These are phyloP conservation scores for Budorcas taxicolor DNA, from an alignment of 2,113 vertebrate species.

Conservation along the genomic window DNA sequence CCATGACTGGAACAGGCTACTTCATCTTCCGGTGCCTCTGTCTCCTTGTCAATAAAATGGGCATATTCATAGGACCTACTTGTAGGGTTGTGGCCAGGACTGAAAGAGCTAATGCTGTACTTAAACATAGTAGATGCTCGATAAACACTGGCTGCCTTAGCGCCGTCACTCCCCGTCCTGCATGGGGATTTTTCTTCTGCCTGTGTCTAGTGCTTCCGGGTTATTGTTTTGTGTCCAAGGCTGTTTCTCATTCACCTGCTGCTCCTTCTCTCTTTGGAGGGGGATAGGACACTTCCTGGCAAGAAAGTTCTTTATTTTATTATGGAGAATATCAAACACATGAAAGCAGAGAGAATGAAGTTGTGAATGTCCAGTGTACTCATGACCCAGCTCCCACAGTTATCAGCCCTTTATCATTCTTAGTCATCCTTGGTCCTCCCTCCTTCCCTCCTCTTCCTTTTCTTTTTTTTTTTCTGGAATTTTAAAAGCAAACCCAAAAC, in stretches of 20 bases:
- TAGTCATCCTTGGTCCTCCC: not conserved
- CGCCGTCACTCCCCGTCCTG: fast-evolving
- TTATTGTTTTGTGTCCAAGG: not conserved
- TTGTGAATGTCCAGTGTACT: not conserved
- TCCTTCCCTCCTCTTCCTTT: not conserved
- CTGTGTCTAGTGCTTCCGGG: not conserved
- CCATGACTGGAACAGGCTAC: not conserved
- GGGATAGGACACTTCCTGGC: no score
- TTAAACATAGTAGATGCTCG: not conserved
- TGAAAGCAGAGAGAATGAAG: not conserved
- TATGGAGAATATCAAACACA: not conserved
- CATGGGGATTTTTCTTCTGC: not conserved
- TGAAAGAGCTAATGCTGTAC: not conserved
- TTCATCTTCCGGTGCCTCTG: not conserved
- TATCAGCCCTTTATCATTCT: not conserved
- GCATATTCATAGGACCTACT: not conserved
- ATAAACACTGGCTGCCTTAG: not conserved
- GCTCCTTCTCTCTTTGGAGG: not conserved
- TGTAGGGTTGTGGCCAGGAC: not conserved
- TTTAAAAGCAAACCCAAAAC: not conserved
- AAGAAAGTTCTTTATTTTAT: not conserved
- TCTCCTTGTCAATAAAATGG: not conserved
- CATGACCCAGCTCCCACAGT: no score
- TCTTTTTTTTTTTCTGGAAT: not conserved
- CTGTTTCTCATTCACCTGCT: not conserved